Percentiles rank a stretch among this genome's conserved stretches.
phyloP scores from a whole-genome alignment of 37 sponge, comb jelly and placozoan genomes.

The Diacarnus erythraeanus region DNA sequence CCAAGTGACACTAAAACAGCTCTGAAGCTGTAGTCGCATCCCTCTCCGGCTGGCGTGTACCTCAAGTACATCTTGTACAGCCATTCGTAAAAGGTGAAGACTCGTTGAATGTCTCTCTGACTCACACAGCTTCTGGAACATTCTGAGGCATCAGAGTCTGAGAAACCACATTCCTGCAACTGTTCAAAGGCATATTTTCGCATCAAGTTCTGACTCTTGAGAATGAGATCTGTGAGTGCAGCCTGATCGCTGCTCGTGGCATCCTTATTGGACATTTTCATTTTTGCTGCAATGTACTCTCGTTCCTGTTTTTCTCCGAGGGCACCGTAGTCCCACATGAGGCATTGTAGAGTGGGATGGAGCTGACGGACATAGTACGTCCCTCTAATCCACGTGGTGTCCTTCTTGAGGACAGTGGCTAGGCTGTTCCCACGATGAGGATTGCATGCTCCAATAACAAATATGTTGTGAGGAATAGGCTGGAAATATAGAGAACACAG shows the following conservation, averaged over 20 bases:
- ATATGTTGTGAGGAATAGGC: constrained; percentile 72
- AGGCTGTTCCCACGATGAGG: constrained; percentile 81
- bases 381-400: constrained; percentile 74
- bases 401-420: constrained; percentile 19
- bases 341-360: constrained; percentile 74
- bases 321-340: constrained; percentile 88
- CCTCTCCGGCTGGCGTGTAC: constrained; percentile 10
- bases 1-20: constrained; percentile 71
- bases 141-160: constrained; percentile 39
- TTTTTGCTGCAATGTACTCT: constrained; percentile 69
- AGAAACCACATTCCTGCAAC: constrained; percentile 12
- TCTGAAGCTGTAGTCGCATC: constrained; percentile 19
- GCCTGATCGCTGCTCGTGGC: constrained; percentile 18
- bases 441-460: constrained; percentile 83
- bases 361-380: constrained; percentile 78
- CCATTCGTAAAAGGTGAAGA: constrained; percentile 70
- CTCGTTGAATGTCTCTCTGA: constrained; percentile 84
- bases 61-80: constrained; percentile 43
- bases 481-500: constrained; percentile 1
- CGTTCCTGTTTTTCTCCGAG: constrained; percentile 74
- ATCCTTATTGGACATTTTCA: constrained; percentile 43
- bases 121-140: constrained; percentile 83
- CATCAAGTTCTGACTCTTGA: constrained; percentile 66
- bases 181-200: constrained; percentile 74
- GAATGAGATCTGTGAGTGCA: constrained; percentile 54